A percentile compares a stretch with the other conserved stretches of the same genome.
These are phyloP conservation scores for Delia radicum DNA, from an alignment of 1,140 invertebrate species.

Conservation along the genomic window DNA sequence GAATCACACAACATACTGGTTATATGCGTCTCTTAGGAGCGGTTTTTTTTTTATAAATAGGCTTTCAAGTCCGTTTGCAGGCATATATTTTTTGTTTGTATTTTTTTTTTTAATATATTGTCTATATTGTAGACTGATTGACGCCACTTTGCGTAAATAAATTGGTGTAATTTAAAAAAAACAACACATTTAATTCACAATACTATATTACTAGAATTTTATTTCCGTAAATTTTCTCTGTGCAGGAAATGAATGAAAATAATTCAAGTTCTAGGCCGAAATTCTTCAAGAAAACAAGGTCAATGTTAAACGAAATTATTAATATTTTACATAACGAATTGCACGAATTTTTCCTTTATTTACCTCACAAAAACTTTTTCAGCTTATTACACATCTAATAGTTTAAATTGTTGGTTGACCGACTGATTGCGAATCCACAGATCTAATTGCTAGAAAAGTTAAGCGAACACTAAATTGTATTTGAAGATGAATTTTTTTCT, in stretches of 20 bases:
- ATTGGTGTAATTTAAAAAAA: background rate
- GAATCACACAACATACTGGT: too few species aligned
- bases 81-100: too few species aligned
- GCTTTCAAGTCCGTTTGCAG: too few species aligned
- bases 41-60: too few species aligned
- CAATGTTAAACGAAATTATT: background rate
- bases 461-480: conserved; percentile 6
- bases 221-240: too few species aligned
- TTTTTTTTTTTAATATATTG: too few species aligned
- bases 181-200: background rate
- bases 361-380: background rate
- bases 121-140: background rate
- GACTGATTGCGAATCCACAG: background rate
- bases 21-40: too few species aligned
- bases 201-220: too few species aligned
- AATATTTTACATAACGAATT: background rate
- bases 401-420: background rate
- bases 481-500: too few species aligned
- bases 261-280: background rate
- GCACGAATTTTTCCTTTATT: background rate
- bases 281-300: background rate
- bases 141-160: background rate
- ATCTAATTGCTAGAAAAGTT: conserved; percentile 18
- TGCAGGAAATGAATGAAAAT: background rate
- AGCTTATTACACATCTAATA: background rate